Evolutionary conservation across 2,888 invertebrate genomes (phyloP).

Genomic region (Melipona bicolor): DNA sequence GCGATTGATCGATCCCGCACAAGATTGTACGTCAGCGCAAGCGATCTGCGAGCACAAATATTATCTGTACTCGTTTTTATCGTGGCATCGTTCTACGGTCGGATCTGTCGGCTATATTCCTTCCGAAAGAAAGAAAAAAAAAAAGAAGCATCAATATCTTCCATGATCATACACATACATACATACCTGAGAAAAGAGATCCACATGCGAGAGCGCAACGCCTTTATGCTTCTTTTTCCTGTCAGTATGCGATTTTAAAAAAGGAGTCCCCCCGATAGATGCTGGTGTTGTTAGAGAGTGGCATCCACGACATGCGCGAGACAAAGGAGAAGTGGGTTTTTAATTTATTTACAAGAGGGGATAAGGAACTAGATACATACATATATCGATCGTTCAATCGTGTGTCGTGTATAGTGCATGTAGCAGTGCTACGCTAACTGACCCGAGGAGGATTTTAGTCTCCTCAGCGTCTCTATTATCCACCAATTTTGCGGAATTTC

Average conservation of each 20-base stretch:
- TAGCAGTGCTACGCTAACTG: background rate
- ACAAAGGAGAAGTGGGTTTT: slow-evolving; percentile 7
- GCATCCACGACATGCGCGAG: slow-evolving; percentile 3
- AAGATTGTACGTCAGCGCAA: slow-evolving; percentile 60
- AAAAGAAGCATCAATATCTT: slow-evolving; percentile 46
- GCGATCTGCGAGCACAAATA: slow-evolving; percentile 28
- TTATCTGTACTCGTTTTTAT: slow-evolving; percentile 25
- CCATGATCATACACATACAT: slow-evolving; percentile 27
- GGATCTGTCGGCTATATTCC: slow-evolving; percentile 26
- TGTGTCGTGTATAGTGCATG: background rate
- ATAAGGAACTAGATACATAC: slow-evolving; percentile 17
- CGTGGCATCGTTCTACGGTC: slow-evolving; percentile 27
- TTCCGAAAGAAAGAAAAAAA: slow-evolving; percentile 25
- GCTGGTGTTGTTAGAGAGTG: slow-evolving; percentile 17
- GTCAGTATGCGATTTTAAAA: slow-evolving; percentile 19
- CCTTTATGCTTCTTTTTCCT: slow-evolving; percentile 4
- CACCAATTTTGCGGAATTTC: background rate
- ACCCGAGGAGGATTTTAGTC: background rate
- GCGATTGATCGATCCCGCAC: slow-evolving; percentile 29
- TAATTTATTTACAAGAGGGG: slow-evolving; percentile 45
- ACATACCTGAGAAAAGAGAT: slow-evolving; percentile 5
- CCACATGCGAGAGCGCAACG: slow-evolving; percentile 24
- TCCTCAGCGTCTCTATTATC: background rate
- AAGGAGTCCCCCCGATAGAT: slow-evolving; percentile 21
- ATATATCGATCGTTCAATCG: slow-evolving; percentile 2